phyloP scores from a whole-genome alignment of 1,140 invertebrate species.

The Mylabris phalerata region DNA sequence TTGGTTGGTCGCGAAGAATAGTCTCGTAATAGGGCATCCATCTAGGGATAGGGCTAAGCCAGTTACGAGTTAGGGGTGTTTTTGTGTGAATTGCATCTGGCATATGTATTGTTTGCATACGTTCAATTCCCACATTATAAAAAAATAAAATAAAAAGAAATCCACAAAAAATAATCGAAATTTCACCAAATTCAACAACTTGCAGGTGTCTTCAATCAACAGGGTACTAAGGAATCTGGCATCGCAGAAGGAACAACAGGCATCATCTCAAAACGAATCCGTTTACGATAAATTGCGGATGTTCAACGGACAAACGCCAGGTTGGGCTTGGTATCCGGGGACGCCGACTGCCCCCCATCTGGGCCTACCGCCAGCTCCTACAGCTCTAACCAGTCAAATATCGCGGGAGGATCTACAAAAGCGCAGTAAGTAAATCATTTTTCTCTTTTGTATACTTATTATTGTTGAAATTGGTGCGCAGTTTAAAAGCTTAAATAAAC shows the following conservation, averaged over 20 bases:
- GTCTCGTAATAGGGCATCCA: conserved; percentile 32
- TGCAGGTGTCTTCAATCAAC: conserved; percentile 96
- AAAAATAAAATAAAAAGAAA: too few relatives aligned
- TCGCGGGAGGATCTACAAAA: conserved; percentile 55
- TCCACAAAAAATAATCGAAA: too few relatives aligned
- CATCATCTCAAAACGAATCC: conserved; percentile 52
- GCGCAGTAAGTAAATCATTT: conserved; percentile 49
- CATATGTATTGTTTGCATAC: conserved; percentile 32
- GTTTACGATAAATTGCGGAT: conserved; percentile 82
- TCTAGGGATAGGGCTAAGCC: conserved; percentile 37
- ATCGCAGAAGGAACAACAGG: conserved; percentile 78
- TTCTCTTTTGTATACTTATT: background rate
- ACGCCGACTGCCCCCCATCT: conserved; percentile 41
- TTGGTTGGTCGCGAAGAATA: conserved; percentile 38
- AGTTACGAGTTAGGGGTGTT: conserved; percentile 28
- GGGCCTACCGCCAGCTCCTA: conserved; percentile 41
- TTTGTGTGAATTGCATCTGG: conserved; percentile 37
- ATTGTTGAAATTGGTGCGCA: background rate
- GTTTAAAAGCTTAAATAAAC: conserved; percentile 6
- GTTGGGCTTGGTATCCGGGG: conserved; percentile 42
- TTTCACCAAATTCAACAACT: conserved; percentile 21
- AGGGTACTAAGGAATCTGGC: conserved; percentile 92
- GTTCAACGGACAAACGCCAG: conserved; percentile 64
- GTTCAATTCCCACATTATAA: conserved; percentile 33
- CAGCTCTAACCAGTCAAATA: conserved; percentile 43